Evolutionary conservation across 2,113 vertebrate species (phyloP), one percentile per base, ranked within the genome.

Genomic region (Brachyhypopomus occidentalis): DNA sequence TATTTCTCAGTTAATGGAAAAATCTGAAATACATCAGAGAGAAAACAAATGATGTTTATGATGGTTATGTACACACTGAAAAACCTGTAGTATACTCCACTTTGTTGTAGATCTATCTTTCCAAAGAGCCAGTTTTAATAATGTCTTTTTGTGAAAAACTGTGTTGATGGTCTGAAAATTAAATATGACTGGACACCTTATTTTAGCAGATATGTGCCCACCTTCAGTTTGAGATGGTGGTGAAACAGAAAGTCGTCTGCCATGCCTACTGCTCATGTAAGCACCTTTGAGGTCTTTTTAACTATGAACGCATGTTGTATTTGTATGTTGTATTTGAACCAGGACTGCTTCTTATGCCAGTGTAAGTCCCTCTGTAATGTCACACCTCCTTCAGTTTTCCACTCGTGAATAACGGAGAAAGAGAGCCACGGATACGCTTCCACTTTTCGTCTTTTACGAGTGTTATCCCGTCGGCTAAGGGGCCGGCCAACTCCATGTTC

Each of bases 381-480:
- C 22, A 58, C 36, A 94, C 93, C 87, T 94, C 87, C 83, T 92
- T 94, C 36, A 94, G 81, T 77, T 89, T 85, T 45, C 93, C 93
- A 67, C 92, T 93, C 75, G 92, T 94, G 86, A 94, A 94, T 30
- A 90, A 89, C 0, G 94, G 94, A 1, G 93, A 94, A 6, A 94
- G 23, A 0, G 88, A 74, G 83, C 62, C 88, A 5, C 94, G 91
- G 16, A 94, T 92, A 81, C 93, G 85, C 84, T 86, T 94, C 93
- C 94, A 94, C 25, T 23, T 83, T 6, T 94, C 91, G 69, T 94
- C 94, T 83, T 93, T 90, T 2, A 87, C 91, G 0, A 20, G 0
- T 2, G 85, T 84, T 8, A 94, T 59, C 1, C 83, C 88, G 23
- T 94, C 93, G 0, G 67, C 5, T 7, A 94, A 0, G 11, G 86